phyloP scores from a whole-genome alignment of 2,797 vertebrate genomes.

The Sorex maritimensis region DNA sequence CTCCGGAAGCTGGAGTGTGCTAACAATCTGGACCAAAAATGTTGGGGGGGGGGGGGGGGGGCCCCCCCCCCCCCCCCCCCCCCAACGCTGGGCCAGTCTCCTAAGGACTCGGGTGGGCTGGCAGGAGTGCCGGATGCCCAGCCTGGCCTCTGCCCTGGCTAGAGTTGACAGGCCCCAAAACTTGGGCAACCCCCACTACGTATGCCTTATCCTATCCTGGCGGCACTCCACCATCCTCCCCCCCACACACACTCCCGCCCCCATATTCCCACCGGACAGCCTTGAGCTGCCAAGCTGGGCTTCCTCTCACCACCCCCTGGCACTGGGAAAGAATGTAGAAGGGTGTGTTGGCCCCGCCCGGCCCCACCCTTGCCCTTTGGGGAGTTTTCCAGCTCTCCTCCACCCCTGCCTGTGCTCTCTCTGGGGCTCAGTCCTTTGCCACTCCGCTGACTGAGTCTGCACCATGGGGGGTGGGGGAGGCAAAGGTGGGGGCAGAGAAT shows the following conservation, averaged over 20 bases:
- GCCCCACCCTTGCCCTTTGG: conserved; percentile 57
- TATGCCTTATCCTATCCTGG: neutral
- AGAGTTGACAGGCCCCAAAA: neutral
- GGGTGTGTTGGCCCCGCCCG: neutral
- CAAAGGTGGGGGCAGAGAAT: neutral
- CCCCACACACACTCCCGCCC: neutral
- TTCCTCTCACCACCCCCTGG: conserved; percentile 8
- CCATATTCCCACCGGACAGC: neutral
- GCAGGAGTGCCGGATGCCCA: neutral
- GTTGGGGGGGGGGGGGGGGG: no score
- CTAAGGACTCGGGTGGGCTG: neutral
- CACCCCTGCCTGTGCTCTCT: neutral
- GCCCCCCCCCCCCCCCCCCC: no score
- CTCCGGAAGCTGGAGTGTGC: neutral
- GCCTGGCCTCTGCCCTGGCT: neutral
- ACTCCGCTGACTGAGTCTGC: neutral
- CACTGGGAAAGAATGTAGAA: conserved; percentile 55
- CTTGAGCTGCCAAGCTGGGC: neutral
- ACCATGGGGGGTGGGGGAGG: neutral
- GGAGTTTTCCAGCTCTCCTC: neutral
- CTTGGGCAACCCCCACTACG: neutral
- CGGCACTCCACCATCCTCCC: no score
- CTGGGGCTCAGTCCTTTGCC: neutral
- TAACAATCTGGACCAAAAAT: no score
- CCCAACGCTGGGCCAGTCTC: neutral